These are phyloP conservation scores for Acanthurus lineatus DNA, from an alignment of 2,797 vertebrate genomes.

Conservation along the genomic window DNA sequence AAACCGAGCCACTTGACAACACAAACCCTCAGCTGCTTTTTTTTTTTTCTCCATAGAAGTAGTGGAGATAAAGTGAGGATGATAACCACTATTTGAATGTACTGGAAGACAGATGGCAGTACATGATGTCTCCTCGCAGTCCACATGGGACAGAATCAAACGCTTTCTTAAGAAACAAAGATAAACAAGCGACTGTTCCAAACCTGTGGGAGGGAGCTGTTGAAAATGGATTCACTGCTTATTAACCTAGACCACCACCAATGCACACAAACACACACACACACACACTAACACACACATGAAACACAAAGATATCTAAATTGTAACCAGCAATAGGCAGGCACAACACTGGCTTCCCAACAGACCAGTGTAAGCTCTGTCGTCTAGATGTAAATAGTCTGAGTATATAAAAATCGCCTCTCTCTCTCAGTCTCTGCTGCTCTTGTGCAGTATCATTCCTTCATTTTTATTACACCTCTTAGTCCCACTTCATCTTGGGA, in stretches of 20 bases:
- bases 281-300: slow-evolving; percentile 34
- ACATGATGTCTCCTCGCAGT: slow-evolving; percentile 50
- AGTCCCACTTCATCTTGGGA: slow-evolving; percentile 69
- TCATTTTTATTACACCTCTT: slow-evolving; percentile 81
- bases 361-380: slow-evolving; percentile 74
- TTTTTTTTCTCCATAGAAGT: slow-evolving; percentile 37
- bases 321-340: slow-evolving; percentile 85
- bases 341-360: slow-evolving; percentile 62
- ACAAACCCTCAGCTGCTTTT: slow-evolving; percentile 76
- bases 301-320: slow-evolving; percentile 76
- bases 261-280: slow-evolving; percentile 23
- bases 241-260: slow-evolving; percentile 54
- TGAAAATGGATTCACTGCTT: slow-evolving; percentile 66
- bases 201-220: slow-evolving; percentile 38
- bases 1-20: slow-evolving; percentile 77
- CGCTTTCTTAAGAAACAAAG: slow-evolving; percentile 33
- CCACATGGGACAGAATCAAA: slow-evolving; percentile 35
- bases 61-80: slow-evolving; percentile 57
- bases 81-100: slow-evolving; percentile 77
- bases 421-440: slow-evolving; percentile 73
- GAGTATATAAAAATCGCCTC: slow-evolving; percentile 71
- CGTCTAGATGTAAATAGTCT: slow-evolving; percentile 80
- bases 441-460: slow-evolving; percentile 76
- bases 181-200: slow-evolving; percentile 45
- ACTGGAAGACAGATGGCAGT: slow-evolving; percentile 56